A percentile compares a stretch with the other conserved stretches of the same genome.
phyloP scores from a whole-genome alignment of 1,140 invertebrate species.

The Drosophila navojoa region DNA sequence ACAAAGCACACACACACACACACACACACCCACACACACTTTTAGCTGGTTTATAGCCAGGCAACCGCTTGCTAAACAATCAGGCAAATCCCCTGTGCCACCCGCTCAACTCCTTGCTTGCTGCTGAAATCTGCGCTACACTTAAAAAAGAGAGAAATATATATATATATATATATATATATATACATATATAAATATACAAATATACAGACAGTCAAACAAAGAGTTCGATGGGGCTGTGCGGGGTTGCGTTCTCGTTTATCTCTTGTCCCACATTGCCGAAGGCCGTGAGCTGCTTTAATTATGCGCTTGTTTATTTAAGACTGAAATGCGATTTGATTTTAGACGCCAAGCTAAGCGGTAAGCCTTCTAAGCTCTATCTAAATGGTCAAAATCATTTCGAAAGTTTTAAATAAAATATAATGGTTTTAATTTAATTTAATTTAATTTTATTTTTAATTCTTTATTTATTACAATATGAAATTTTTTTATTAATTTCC shows the following conservation, averaged over 20 bases:
- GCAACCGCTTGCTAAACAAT: slow-evolving; percentile 11
- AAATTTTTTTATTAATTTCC: too few species aligned
- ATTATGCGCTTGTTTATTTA: slow-evolving; percentile 67
- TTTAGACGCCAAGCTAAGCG: neutral
- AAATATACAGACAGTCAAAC: slow-evolving; percentile 13
- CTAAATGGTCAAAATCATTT: too few species aligned
- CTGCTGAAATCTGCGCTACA: slow-evolving; percentile 9
- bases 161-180: too few species aligned
- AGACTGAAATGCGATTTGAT: slow-evolving; percentile 50
- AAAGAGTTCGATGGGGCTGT: neutral
- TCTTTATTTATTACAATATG: too few species aligned
- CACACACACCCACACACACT: neutral
- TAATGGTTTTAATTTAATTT: too few species aligned
- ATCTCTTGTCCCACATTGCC: slow-evolving; percentile 32
- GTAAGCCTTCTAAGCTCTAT: neutral
- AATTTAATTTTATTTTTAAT: too few species aligned
- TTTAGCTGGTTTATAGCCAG: slow-evolving; percentile 3
- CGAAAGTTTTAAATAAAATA: too few species aligned
- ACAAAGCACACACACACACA: neutral
- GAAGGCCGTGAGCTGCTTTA: slow-evolving; percentile 45
- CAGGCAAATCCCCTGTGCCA: slow-evolving; percentile 7
- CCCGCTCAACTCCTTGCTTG: slow-evolving; percentile 15
- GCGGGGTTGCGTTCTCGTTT: neutral
- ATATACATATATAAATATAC: neutral
- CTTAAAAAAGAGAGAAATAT: too few species aligned